These are phyloP conservation scores for Drosophila anomalata DNA, from an alignment of 2,888 invertebrate genomes.

Conservation along the genomic window DNA sequence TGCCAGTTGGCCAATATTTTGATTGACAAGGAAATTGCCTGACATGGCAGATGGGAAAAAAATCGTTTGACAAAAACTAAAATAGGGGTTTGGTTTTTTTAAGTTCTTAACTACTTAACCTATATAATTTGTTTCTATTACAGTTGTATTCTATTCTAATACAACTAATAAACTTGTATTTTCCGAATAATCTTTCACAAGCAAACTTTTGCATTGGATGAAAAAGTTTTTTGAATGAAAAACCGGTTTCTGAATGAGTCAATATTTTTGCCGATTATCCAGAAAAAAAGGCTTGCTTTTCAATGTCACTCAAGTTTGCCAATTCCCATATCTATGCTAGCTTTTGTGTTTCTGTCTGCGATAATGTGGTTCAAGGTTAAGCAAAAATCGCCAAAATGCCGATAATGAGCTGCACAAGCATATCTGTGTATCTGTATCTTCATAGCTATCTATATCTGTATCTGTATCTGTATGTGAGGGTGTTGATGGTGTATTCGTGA, in stretches of 20 bases:
- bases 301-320: slow-evolving; percentile 48
- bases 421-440: slow-evolving; percentile 14
- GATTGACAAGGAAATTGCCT: slow-evolving; percentile 34
- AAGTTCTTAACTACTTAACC: neutral
- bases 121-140: too few species aligned
- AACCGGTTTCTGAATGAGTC: slow-evolving; percentile 26
- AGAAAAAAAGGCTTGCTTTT: slow-evolving; percentile 16
- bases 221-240: neutral
- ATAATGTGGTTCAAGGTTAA: slow-evolving; percentile 76
- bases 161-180: neutral
- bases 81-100: neutral
- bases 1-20: slow-evolving; percentile 25
- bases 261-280: slow-evolving; percentile 7
- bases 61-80: neutral
- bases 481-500: slow-evolving; percentile 4
- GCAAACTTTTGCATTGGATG: neutral
- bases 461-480: neutral
- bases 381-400: slow-evolving; percentile 51
- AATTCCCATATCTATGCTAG: slow-evolving; percentile 38
- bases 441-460: neutral
- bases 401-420: slow-evolving; percentile 70
- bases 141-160: too few species aligned
- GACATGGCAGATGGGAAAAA: slow-evolving; percentile 20
- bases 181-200: neutral
- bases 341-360: slow-evolving; percentile 9